phyloP scores from a whole-genome alignment of 2,113 vertebrate species.

The Poeciliopsis occidentalis region DNA sequence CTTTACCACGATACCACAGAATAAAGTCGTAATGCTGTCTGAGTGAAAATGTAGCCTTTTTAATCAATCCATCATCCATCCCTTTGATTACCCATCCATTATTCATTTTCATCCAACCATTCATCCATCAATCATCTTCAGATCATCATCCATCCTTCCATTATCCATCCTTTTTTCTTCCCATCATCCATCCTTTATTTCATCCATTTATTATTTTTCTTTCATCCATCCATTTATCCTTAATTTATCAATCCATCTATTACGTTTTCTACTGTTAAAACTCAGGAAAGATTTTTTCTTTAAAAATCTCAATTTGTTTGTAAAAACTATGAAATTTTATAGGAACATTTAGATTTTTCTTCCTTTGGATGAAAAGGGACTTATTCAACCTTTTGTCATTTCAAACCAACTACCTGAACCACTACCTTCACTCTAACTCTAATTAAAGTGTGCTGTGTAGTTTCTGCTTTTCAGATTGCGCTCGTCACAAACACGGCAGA shows the following conservation, averaged over 20 bases:
- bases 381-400: neutral
- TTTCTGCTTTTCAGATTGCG: neutral
- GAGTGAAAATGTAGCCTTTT: neutral
- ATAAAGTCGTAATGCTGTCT: neutral
- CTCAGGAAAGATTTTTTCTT: neutral
- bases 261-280: neutral
- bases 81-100: too few relatives aligned
- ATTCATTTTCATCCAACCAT: too few relatives aligned
- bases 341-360: neutral
- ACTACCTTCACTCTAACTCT: conserved; percentile 1
- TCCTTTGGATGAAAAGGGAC: neutral
- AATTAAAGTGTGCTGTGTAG: neutral
- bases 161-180: too few relatives aligned
- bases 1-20: neutral
- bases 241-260: neutral
- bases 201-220: too few relatives aligned
- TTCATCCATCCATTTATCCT: too few relatives aligned
- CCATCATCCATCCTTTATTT: too few relatives aligned
- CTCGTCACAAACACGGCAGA: conserved; percentile 1
- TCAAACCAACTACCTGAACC: neutral
- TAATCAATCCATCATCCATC: too few relatives aligned
- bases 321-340: neutral
- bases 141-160: too few relatives aligned
- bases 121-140: too few relatives aligned
- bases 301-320: neutral